phyloP scores from a whole-genome alignment of 2,888 invertebrate genomes.

The Rhamnusium bicolor region DNA sequence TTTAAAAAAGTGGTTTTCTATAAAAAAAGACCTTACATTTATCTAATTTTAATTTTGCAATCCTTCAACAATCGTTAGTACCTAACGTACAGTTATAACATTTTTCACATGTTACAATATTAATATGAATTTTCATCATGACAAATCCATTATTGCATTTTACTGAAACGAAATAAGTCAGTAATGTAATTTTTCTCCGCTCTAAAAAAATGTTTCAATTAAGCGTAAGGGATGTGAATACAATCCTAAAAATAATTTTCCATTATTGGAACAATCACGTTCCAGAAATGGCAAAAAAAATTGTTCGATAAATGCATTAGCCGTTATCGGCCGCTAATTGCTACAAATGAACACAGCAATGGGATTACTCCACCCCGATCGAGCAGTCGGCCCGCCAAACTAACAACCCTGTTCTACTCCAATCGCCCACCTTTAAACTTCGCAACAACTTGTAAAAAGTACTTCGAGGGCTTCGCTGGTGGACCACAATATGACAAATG shows the following conservation, averaged over 20 bases:
- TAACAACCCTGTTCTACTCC: conserved; percentile 46
- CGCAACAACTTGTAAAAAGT: conserved; percentile 25
- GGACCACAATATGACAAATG: conserved; percentile 62
- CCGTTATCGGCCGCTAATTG: conserved; percentile 68
- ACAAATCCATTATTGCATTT: neutral
- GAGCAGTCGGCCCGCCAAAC: conserved; percentile 51
- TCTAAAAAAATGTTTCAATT: conserved; percentile 29
- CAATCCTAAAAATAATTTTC: conserved; percentile 61
- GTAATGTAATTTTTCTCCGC: neutral
- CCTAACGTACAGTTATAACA: too few relatives aligned
- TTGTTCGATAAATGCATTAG: conserved; percentile 64
- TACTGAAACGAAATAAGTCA: neutral
- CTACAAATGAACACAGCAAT: conserved; percentile 68
- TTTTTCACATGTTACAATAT: too few relatives aligned
- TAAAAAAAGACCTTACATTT: too few relatives aligned
- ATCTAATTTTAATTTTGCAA: too few relatives aligned
- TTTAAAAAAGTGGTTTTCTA: too few relatives aligned
- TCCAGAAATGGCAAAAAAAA: conserved; percentile 61
- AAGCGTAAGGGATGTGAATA: conserved; percentile 33
- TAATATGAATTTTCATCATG: too few relatives aligned
- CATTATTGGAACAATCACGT: conserved; percentile 64
- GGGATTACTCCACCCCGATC: conserved; percentile 64
- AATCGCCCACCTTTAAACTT: conserved; percentile 36
- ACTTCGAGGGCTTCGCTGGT: conserved; percentile 33
- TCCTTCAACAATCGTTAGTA: too few relatives aligned